A percentile compares a stretch with the other conserved stretches of the same genome.
phyloP scores from a whole-genome alignment of 2,113 vertebrate species.

The Oreochromis tanganicae region DNA sequence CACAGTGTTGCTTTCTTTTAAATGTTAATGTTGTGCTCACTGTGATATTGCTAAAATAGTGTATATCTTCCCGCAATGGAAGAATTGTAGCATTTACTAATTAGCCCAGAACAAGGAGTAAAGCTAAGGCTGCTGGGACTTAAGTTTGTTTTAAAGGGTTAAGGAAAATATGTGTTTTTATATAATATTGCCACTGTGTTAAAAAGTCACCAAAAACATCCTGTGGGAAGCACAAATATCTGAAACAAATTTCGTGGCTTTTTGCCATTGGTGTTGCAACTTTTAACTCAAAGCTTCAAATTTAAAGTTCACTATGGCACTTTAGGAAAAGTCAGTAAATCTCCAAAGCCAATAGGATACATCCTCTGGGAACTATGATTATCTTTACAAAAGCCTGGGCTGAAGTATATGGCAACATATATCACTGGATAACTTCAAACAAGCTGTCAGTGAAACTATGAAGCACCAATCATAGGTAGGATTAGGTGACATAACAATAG shows the following conservation, averaged over 20 bases:
- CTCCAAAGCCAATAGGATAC: background rate
- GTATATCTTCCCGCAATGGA: background rate
- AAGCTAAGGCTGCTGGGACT: background rate
- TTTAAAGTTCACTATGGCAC: too few relatives aligned
- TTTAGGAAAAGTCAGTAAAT: background rate
- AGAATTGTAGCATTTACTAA: background rate
- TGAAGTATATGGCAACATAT: background rate
- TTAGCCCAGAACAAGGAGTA: background rate
- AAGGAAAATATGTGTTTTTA: background rate
- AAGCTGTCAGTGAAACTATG: background rate
- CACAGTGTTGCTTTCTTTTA: background rate
- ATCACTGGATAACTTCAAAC: background rate
- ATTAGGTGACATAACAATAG: background rate
- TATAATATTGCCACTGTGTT: background rate
- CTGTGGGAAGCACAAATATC: background rate
- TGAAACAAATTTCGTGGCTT: background rate
- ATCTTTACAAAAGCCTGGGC: background rate
- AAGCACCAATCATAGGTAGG: background rate
- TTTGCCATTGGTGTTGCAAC: background rate
- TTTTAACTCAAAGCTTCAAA: too few relatives aligned
- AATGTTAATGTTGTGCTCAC: fast-evolving
- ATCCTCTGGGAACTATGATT: background rate
- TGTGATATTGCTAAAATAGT: background rate
- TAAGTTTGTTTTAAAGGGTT: background rate
- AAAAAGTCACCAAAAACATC: background rate